A percentile compares a stretch with the other conserved stretches of the same genome.
phyloP scores from a whole-genome alignment of 2,113 vertebrate species.

The Brachypteracias leptosomus region DNA sequence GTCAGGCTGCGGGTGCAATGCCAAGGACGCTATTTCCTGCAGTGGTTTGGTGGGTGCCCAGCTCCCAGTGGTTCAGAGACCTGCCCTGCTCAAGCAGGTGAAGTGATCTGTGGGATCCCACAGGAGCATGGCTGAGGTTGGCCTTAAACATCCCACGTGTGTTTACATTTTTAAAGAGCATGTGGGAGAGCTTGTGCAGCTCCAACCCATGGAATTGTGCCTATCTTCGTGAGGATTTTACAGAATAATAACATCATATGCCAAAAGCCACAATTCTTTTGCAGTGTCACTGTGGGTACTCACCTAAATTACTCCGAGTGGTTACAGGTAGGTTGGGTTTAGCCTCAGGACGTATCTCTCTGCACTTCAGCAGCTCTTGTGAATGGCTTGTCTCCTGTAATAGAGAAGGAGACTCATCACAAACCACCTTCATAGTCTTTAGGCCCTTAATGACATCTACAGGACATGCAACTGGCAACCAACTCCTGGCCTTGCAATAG shows the following conservation, averaged over 20 bases:
- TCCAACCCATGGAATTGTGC: not conserved
- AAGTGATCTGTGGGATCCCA: not conserved
- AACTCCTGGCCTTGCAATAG: not conserved
- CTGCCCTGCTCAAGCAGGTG: not conserved
- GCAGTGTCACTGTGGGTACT: not conserved
- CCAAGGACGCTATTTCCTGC: fast-evolving
- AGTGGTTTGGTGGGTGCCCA: not conserved
- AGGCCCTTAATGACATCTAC: not conserved
- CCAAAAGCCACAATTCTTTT: not conserved
- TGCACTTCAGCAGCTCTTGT: not conserved
- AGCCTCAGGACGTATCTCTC: not conserved
- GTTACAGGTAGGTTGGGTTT: not conserved
- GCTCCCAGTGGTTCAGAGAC: fast-evolving
- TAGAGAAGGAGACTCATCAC: not conserved
- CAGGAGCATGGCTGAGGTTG: not conserved
- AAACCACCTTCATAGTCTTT: not conserved
- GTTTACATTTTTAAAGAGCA: not conserved
- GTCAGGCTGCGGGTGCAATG: no score
- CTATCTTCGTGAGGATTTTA: not conserved
- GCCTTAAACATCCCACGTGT: not conserved
- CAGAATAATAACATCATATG: not conserved
- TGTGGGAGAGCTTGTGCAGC: not conserved
- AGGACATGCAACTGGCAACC: not conserved
- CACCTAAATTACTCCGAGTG: not conserved
- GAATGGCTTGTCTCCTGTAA: not conserved